Evolutionary conservation across 1,140 invertebrate species (phyloP).

Genomic region (Listronotus oregonensis): DNA sequence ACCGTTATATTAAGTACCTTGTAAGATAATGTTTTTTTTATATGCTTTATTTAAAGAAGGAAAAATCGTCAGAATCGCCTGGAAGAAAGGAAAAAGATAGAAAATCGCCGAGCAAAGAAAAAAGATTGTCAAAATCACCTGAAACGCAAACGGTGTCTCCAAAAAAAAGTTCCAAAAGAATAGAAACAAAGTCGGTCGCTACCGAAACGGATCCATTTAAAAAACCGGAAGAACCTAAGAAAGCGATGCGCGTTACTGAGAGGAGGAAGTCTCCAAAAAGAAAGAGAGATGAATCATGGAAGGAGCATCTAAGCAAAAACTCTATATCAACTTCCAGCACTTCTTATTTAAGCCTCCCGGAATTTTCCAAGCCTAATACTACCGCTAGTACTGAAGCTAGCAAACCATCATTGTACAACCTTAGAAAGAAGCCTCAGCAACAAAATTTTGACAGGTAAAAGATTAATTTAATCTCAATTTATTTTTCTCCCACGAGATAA

Average conservation of each 20-base stretch:
- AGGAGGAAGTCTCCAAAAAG: constrained; percentile 2
- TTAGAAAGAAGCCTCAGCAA: constrained; percentile 45
- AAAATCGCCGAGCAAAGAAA: constrained; percentile 10
- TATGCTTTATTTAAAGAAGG: neutral
- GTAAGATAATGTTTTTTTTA: too few relatives aligned
- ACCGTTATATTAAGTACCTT: too few relatives aligned
- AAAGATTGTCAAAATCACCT: neutral
- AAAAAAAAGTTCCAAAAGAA: constrained; percentile 4
- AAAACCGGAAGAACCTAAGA: constrained; percentile 8
- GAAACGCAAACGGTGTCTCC: neutral
- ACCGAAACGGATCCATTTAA: constrained; percentile 23
- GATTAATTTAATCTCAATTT: too few relatives aligned
- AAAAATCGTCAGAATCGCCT: neutral
- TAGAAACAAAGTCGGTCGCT: constrained; percentile 24
- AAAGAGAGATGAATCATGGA: constrained; percentile 38
- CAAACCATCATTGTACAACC: constrained; percentile 33
- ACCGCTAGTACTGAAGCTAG: constrained; percentile 15
- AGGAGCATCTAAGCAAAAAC: constrained; percentile 48
- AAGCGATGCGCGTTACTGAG: neutral
- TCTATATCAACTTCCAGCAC: constrained; percentile 46
- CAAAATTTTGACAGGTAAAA: constrained; percentile 26
- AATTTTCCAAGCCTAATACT: constrained; percentile 35
- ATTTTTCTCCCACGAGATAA: too few relatives aligned
- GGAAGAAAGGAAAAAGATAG: neutral
- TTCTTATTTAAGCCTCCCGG: constrained; percentile 52